Conservation (phyloP, 2,888 invertebrate genomes). For the Amphipyra berbera region DNA sequence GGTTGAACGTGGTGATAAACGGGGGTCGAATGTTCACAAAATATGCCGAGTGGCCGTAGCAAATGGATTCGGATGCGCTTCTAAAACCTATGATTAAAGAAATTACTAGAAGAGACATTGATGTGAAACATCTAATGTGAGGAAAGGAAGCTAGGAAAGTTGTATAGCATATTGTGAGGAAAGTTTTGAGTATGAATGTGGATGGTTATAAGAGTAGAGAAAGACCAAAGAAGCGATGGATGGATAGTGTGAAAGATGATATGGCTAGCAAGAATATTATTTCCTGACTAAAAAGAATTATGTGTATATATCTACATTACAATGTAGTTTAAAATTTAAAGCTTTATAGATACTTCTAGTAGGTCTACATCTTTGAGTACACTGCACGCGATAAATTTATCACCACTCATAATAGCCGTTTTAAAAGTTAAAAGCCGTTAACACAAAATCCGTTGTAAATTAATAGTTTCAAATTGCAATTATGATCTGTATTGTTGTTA, state of each 20-base stretch:
- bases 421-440: conserved; percentile 71
- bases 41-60: conserved; percentile 77
- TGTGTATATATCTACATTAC: no score
- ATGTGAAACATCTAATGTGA: no score
- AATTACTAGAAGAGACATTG: conserved; percentile 21
- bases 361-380: conserved; percentile 42
- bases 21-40: conserved; percentile 73
- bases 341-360: conserved; percentile 12
- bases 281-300: no score
- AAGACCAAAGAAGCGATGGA: no score
- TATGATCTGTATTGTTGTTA: conserved; percentile 15
- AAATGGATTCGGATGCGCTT: conserved; percentile 74
- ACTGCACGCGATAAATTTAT: conserved; percentile 68
- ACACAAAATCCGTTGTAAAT: conserved; percentile 60
- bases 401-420: conserved; percentile 72
- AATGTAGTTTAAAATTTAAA: neutral
- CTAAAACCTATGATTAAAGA: conserved; percentile 43
- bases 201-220: no score
- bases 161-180: no score
- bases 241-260: no score
- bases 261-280: no score
- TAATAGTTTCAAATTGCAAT: conserved; percentile 49
- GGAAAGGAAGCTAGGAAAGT: no score
- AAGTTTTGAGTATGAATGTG: no score
- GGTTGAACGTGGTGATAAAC: conserved; percentile 72